phyloP scores from a whole-genome alignment of 1,140 invertebrate genomes.

The Papilio helenus region DNA sequence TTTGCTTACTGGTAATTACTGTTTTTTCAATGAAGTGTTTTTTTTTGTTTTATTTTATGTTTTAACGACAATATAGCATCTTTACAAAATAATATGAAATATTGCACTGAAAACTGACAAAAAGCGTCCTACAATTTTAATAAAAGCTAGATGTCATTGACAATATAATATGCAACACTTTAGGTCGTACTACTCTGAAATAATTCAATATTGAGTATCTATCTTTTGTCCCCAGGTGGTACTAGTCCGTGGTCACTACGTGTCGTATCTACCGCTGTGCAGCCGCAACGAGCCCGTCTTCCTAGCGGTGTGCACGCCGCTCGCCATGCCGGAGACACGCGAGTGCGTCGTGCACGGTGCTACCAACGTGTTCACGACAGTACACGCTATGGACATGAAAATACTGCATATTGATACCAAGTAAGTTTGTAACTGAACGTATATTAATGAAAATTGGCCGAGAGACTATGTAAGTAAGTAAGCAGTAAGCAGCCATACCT shows the following conservation, averaged over 20 bases:
- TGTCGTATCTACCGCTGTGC: conserved; percentile 95
- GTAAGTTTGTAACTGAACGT: conserved; percentile 84
- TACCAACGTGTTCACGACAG: conserved; percentile 98
- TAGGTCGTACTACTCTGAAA: neutral
- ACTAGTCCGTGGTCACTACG: conserved; percentile 96
- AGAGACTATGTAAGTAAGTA: no score
- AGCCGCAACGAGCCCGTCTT: conserved; percentile 98
- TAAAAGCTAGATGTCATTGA: no score
- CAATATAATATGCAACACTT: no score
- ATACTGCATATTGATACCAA: conserved; percentile 97
- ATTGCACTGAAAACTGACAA: no score
- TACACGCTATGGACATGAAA: conserved; percentile 99
- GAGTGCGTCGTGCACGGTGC: conserved; percentile 97
- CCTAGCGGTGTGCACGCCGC: conserved; percentile 96
- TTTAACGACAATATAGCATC: no score
- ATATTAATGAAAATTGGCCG: no score
- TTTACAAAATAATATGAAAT: no score
- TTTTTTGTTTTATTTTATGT: no score
- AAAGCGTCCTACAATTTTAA: no score
- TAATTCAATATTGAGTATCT: conserved; percentile 23
- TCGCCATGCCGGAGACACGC: conserved; percentile 98
- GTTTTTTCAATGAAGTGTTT: neutral
- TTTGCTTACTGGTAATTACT: no score
- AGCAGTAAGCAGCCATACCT: no score
- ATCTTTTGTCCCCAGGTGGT: conserved; percentile 89